Evolutionary conservation across 2,797 vertebrate species (phyloP).

Genomic region (Todus mexicanus): DNA sequence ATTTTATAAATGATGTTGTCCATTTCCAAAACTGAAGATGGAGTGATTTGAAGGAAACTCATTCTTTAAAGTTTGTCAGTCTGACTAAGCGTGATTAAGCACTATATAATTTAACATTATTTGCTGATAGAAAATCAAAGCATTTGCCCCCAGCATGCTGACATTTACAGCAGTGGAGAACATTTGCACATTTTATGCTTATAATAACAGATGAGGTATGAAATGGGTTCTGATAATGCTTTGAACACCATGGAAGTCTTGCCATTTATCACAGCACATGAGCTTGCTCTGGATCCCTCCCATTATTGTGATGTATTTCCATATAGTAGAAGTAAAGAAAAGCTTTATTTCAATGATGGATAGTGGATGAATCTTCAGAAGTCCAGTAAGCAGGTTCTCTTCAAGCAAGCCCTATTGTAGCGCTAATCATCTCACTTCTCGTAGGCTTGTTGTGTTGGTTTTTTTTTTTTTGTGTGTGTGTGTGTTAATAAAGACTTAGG

Average conservation of each 20-base stretch:
- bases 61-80: slow-evolving; percentile 48
- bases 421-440: not conserved
- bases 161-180: slow-evolving; percentile 39
- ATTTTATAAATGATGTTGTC: not conserved
- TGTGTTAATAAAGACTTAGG: not conserved
- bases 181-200: slow-evolving; percentile 55
- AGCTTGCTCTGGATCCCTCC: not conserved
- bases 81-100: slow-evolving; percentile 52
- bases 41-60: slow-evolving; percentile 37
- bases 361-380: not conserved
- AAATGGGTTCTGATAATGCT: slow-evolving; percentile 58
- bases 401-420: not conserved
- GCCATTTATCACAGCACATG: slow-evolving; percentile 58
- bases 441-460: not conserved
- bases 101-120: slow-evolving; percentile 31
- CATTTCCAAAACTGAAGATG: not conserved
- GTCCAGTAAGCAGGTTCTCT: not conserved
- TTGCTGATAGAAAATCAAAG: slow-evolving; percentile 64
- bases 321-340: not conserved
- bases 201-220: slow-evolving; percentile 66
- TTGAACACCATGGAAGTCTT: slow-evolving; percentile 41
- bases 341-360: not conserved
- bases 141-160: slow-evolving; percentile 53
- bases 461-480: too few relatives aligned
- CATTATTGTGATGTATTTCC: not conserved